Evolutionary conservation across 2,888 invertebrate species (phyloP).

Genomic region (Apotomis capreana): DNA sequence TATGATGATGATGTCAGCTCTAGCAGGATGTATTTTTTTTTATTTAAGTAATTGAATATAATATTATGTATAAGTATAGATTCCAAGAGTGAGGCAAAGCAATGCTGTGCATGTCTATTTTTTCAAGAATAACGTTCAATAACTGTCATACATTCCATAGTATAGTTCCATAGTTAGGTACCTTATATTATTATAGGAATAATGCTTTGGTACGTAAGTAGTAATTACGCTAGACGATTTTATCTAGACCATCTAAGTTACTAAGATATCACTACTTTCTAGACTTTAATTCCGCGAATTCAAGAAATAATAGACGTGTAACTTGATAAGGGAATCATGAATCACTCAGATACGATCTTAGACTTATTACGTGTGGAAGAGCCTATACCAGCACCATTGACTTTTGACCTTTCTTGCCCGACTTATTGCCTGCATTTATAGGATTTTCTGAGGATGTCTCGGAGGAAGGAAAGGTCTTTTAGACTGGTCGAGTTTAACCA

Average conservation of each 20-base stretch:
- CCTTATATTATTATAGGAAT: neutral
- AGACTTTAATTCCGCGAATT: constrained; percentile 19
- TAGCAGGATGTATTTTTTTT: no score
- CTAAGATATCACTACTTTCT: neutral
- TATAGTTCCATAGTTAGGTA: no score
- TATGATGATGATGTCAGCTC: no score
- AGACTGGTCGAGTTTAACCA: constrained; percentile 53
- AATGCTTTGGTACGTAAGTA: neutral
- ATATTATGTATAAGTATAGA: no score
- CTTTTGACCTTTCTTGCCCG: constrained; percentile 46
- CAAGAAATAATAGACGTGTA: constrained; percentile 37
- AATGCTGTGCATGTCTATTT: no score
- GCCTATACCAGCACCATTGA: constrained; percentile 51
- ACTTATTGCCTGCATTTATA: constrained; percentile 8
- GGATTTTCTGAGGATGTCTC: neutral
- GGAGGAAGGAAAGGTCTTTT: constrained; percentile 51
- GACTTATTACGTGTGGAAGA: constrained; percentile 51
- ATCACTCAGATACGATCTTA: constrained; percentile 52
- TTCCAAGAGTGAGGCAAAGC: no score
- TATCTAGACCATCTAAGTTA: neutral
- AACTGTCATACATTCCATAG: no score
- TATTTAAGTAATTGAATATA: no score
- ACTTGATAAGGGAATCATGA: constrained; percentile 51
- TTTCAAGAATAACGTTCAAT: no score
- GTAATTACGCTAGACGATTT: neutral